Conservation (phyloP, 2,888 invertebrate genomes). For the Acronicta aceris region DNA sequence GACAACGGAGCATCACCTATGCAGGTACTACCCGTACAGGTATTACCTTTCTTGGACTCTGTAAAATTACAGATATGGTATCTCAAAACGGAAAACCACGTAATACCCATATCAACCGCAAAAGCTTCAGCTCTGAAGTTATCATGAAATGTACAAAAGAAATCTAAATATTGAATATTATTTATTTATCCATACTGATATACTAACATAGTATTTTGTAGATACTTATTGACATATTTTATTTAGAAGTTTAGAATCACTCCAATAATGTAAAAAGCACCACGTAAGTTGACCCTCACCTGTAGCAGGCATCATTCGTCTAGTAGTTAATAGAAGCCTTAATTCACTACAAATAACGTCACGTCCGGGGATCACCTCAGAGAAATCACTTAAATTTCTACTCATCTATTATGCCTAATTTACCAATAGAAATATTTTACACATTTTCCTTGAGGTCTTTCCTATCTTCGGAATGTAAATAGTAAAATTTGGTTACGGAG, state of each 20-base stretch:
- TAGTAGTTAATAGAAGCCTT: slow-evolving; percentile 74
- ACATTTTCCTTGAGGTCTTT: slow-evolving; percentile 74
- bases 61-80: slow-evolving; percentile 29
- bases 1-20: slow-evolving; percentile 96
- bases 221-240: slow-evolving; percentile 70
- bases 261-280: slow-evolving; percentile 81
- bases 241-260: slow-evolving; percentile 69
- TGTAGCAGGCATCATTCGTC: slow-evolving; percentile 72
- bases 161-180: slow-evolving; percentile 53
- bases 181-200: slow-evolving; percentile 78
- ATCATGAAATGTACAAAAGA: slow-evolving; percentile 62
- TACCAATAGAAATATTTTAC: slow-evolving; percentile 11
- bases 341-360: slow-evolving; percentile 79
- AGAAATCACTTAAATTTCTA: slow-evolving; percentile 54
- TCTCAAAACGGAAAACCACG: slow-evolving; percentile 30
- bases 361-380: slow-evolving; percentile 75
- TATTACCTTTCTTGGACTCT: slow-evolving; percentile 74
- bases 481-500: slow-evolving; percentile 88
- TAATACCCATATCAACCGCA: slow-evolving; percentile 36
- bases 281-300: slow-evolving; percentile 79
- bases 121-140: slow-evolving; percentile 52
- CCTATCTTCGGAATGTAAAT: slow-evolving; percentile 79
- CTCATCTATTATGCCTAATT: slow-evolving; percentile 2
- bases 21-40: slow-evolving; percentile 97
- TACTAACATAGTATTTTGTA: slow-evolving; percentile 83